phyloP scores from a whole-genome alignment of 2,888 invertebrate genomes.

The Trachelus iudaicus region DNA sequence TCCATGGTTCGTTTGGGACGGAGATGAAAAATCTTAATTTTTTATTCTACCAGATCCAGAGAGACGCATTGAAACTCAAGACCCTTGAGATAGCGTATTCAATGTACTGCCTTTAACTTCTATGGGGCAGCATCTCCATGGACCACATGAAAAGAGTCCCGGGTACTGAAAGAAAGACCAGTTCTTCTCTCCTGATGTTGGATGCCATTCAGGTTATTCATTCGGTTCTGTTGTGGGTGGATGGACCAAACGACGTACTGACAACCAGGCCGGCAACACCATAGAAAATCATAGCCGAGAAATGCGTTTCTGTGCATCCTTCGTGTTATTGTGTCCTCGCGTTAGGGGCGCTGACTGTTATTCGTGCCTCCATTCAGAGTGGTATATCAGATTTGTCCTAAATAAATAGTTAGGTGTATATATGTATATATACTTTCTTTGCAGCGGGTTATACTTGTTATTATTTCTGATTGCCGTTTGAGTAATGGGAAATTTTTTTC shows the following conservation, averaged over 20 bases:
- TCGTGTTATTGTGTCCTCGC: too few relatives aligned
- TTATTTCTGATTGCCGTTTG: too few relatives aligned
- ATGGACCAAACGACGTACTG: slow-evolving; percentile 11
- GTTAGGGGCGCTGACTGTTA: too few relatives aligned
- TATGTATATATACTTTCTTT: too few relatives aligned
- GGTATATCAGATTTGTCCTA: too few relatives aligned
- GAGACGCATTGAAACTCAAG: slow-evolving; percentile 53
- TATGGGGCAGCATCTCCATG: slow-evolving; percentile 18
- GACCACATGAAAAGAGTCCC: slow-evolving; percentile 11
- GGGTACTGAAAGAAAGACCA: slow-evolving; percentile 30
- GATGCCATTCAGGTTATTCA: slow-evolving; percentile 43
- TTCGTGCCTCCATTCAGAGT: too few relatives aligned
- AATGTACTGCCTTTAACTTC: slow-evolving; percentile 22
- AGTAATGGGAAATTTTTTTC: too few relatives aligned
- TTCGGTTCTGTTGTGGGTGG: slow-evolving; percentile 26
- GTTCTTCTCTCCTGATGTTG: slow-evolving; percentile 27
- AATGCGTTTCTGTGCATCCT: too few relatives aligned
- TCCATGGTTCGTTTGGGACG: too few relatives aligned
- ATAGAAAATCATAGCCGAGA: slow-evolving; percentile 26
- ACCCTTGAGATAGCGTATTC: slow-evolving; percentile 48
- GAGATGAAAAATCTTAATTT: slow-evolving; percentile 16
- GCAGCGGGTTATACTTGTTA: too few relatives aligned
- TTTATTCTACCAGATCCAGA: slow-evolving; percentile 17
- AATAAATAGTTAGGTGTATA: too few relatives aligned
- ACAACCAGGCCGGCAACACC: slow-evolving; percentile 21